These are phyloP conservation scores for Podarcis siculus DNA, from an alignment of 2,797 vertebrate species.

Conservation along the genomic window DNA sequence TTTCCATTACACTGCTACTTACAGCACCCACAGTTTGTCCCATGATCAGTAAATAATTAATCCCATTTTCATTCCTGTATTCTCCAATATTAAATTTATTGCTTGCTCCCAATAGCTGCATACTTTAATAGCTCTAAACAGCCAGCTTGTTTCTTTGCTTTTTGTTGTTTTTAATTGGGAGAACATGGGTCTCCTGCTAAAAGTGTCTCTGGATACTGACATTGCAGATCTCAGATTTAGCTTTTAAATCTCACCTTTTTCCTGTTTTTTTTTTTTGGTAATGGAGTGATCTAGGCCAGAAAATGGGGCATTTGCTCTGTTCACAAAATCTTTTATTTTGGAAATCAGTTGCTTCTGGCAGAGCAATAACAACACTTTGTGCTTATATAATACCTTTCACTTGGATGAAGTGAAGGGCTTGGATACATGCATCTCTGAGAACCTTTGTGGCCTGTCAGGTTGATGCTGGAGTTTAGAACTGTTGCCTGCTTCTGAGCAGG, in stretches of 20 bases:
- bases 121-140: too few relatives aligned
- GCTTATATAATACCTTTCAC: not conserved
- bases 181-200: fast-evolving
- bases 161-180: not conserved
- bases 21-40: too few relatives aligned
- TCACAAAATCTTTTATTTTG: not conserved
- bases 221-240: not conserved
- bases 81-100: too few relatives aligned
- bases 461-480: not conserved
- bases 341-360: not conserved
- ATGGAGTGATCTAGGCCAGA: not conserved
- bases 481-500: not conserved
- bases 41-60: too few relatives aligned
- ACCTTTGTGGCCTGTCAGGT: not conserved
- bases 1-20: too few relatives aligned
- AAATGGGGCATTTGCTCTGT: not conserved
- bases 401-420: too few relatives aligned
- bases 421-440: not conserved
- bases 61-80: too few relatives aligned
- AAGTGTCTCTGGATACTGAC: not conserved
- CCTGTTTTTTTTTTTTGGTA: not conserved
- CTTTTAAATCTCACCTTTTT: not conserved
- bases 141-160: too few relatives aligned
- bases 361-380: not conserved
- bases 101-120: too few relatives aligned